Evolutionary conservation across 2,113 vertebrate genomes (phyloP).

Genomic region (Megaleporinus macrocephalus): DNA sequence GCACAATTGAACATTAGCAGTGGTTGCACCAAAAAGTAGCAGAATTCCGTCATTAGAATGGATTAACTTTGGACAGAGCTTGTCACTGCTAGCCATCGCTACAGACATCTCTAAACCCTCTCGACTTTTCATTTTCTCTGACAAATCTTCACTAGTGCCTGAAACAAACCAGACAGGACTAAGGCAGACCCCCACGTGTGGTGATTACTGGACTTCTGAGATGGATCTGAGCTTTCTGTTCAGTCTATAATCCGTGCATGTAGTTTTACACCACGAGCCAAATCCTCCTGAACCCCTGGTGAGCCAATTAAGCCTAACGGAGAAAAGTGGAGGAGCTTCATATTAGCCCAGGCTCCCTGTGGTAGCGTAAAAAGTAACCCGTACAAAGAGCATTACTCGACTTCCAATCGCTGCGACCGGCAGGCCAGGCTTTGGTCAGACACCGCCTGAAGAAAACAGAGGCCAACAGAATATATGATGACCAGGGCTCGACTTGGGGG

Average conservation of each 20-base stretch:
- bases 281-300: slow-evolving; percentile 40
- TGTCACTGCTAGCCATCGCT: too few relatives aligned
- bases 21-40: too few relatives aligned
- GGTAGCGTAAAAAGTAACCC: not conserved
- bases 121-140: too few relatives aligned
- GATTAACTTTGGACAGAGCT: too few relatives aligned
- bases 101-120: too few relatives aligned
- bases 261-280: not conserved
- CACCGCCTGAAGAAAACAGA: not conserved
- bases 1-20: too few relatives aligned
- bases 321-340: not conserved
- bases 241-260: slow-evolving; percentile 24
- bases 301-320: slow-evolving; percentile 48
- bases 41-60: too few relatives aligned
- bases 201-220: slow-evolving; percentile 8
- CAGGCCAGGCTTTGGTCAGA: not conserved
- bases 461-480: not conserved
- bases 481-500: too few relatives aligned
- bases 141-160: not conserved
- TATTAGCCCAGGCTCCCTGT: not conserved
- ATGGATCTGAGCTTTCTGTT: slow-evolving; percentile 12
- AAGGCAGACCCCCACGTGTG: not conserved
- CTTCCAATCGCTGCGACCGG: not conserved
- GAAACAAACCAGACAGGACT: not conserved
- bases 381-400: slow-evolving; percentile 7